phyloP scores from a whole-genome alignment of 2,888 invertebrate species.

The Acleris laterana region DNA sequence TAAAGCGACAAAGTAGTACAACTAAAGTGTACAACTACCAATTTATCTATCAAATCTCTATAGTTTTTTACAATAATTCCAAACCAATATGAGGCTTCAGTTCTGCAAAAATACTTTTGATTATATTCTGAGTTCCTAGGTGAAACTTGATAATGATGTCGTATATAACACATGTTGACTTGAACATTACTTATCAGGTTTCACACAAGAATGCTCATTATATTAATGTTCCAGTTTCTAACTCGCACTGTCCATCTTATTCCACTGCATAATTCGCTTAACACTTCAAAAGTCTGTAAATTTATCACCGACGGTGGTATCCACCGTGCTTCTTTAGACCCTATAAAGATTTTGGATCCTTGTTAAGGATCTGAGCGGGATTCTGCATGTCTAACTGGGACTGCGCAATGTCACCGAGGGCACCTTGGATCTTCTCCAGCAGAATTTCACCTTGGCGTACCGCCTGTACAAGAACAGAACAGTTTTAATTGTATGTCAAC shows the following conservation, averaged over 20 bases:
- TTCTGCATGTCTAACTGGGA: slow-evolving; percentile 95
- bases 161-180: no score
- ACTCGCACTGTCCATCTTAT: neutral
- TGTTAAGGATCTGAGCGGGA: slow-evolving; percentile 78
- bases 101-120: no score
- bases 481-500: neutral
- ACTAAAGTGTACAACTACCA: no score
- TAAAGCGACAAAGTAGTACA: no score
- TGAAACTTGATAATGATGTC: no score
- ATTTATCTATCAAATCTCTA: no score
- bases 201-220: no score
- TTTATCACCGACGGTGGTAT: slow-evolving; percentile 43
- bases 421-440: slow-evolving; percentile 94
- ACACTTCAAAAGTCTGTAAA: slow-evolving; percentile 4
- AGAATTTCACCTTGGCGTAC: slow-evolving; percentile 94
- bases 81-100: no score
- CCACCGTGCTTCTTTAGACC: slow-evolving; percentile 46
- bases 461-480: slow-evolving; percentile 71
- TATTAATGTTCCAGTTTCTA: no score
- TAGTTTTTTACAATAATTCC: no score
- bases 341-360: slow-evolving; percentile 77
- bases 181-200: no score
- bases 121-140: no score
- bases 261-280: neutral
- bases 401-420: slow-evolving; percentile 96